Conservation (phyloP, 2,113 vertebrate species). For the Noturus placidus region DNA sequence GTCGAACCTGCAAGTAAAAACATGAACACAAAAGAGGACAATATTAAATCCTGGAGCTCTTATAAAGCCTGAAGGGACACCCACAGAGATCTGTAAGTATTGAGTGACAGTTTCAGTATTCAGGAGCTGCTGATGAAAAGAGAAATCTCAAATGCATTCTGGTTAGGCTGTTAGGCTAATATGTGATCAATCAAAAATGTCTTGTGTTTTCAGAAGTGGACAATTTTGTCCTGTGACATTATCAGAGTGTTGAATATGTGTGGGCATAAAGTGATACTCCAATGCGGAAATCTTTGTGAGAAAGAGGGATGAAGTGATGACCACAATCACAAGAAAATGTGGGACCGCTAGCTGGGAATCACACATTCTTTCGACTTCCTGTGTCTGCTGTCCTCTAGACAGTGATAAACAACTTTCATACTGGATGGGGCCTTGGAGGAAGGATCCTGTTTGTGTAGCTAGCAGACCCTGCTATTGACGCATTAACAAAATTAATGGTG, state of each 20-base stretch:
- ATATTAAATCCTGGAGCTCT: neutral
- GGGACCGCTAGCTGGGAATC: conserved; percentile 14
- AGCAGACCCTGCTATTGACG: conserved; percentile 14
- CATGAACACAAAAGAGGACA: neutral
- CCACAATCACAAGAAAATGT: conserved; percentile 38
- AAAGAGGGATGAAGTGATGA: conserved; percentile 40
- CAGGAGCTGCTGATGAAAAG: neutral
- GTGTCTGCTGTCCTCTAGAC: conserved; percentile 21
- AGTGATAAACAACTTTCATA: conserved; percentile 45
- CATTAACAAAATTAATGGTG: conserved; percentile 33
- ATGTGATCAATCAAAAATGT: conserved; percentile 15
- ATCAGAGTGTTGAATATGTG: neutral
- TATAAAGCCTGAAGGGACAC: neutral
- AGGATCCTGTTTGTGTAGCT: conserved; percentile 18
- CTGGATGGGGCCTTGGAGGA: conserved; percentile 25
- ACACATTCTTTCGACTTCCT: neutral
- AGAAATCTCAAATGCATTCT: conserved; percentile 11
- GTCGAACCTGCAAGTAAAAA: conserved; percentile 68
- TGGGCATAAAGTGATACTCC: neutral
- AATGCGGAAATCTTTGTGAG: neutral
- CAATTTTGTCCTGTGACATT: conserved; percentile 15
- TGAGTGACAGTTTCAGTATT: neutral
- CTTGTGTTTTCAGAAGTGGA: conserved; percentile 27
- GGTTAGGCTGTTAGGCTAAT: neutral
- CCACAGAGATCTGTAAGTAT: neutral